Base-by-base conservation (phyloP, 2,888 invertebrate species). In the Embidobia sp. region DNA sequence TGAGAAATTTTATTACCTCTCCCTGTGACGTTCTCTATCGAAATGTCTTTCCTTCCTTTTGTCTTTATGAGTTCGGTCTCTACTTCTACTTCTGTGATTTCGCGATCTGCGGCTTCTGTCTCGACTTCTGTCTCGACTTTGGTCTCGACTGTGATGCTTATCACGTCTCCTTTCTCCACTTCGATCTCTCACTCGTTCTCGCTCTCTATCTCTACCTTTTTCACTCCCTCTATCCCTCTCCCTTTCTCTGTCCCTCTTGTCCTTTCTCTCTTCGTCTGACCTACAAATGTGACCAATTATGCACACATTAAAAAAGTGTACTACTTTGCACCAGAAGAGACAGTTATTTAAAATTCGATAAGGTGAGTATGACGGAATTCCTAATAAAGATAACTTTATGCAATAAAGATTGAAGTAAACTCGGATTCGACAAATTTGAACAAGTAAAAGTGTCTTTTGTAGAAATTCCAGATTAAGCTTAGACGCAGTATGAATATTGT, bases 211-310 rank as follows among this genome's bases (percentile, higher is more conserved):
- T 70, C 85, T 78, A 11, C 86, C 86, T 53, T 79, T 72, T 15
- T 83, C 81, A 16, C 84, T 79, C 2, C 53, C 27, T 48, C 72
- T 72, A 16, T 64, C 73, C 15, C 22, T 63, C n/a, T 37, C 57
- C 13, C 53, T 35, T 11, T 42, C 55, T 35, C 83, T 83, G 22
- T 85, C 85, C 61, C 84, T 84, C 13, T 87, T 86, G 22, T 89
- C 88, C 37, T 87, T 85, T 48, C 88, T 85, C 53, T 89, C 88
- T 46, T 87, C 85, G 44, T 85, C 82, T 44, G 91, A 91, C 82
- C 92, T 92, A 86, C 49, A 72, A 75, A 48, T 16, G 48, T 37
- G 13, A 46, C 51, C 37, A 11, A 77, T 79, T 29, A 61, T 26
- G 31, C 19, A 10, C 10, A 18, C 13, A 37, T 64, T 31, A 33